A percentile compares a stretch with the other conserved stretches of the same genome.
Evolutionary conservation across 2,888 invertebrate genomes (phyloP).

Genomic region (Hipparchia semele): DNA sequence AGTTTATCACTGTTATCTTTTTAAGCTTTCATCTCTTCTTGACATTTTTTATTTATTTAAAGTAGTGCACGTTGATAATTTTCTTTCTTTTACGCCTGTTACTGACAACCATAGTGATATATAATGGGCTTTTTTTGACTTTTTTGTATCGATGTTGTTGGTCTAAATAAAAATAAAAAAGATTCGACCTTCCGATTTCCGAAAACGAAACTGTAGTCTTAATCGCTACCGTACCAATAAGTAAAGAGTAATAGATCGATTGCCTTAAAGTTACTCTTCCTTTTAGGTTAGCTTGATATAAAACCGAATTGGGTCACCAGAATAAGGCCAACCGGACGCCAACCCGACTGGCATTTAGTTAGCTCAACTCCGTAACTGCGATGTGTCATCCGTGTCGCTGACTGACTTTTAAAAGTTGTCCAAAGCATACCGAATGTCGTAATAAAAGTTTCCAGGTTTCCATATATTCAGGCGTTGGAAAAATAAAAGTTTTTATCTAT

Average conservation of each 20-base stretch:
- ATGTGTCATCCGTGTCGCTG: conserved; percentile 17
- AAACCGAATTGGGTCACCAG: conserved; percentile 6
- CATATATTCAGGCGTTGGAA: background rate
- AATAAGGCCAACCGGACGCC: conserved; percentile 14
- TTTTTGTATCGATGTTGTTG: too few species aligned
- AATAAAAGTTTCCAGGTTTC: background rate
- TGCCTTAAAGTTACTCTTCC: background rate
- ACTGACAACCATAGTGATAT: too few species aligned
- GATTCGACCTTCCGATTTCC: too few species aligned
- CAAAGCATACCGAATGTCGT: background rate
- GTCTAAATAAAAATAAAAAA: too few species aligned
- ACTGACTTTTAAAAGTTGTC: conserved; percentile 16
- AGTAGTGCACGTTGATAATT: too few species aligned
- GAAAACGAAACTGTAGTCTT: too few species aligned
- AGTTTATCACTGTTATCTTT: too few species aligned
- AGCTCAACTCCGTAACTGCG: conserved; percentile 10
- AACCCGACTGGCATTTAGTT: conserved; percentile 16
- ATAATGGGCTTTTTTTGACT: too few species aligned
- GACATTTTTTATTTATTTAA: too few species aligned
- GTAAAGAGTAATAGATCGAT: background rate
- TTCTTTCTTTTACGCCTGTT: too few species aligned
- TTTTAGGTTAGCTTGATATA: background rate
- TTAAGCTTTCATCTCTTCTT: too few species aligned
- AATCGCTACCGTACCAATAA: too few species aligned
- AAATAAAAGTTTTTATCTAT: conserved; percentile 4